Base-by-base conservation (phyloP, 23 tunicate species). In the Halocynthia roretzi region DNA sequence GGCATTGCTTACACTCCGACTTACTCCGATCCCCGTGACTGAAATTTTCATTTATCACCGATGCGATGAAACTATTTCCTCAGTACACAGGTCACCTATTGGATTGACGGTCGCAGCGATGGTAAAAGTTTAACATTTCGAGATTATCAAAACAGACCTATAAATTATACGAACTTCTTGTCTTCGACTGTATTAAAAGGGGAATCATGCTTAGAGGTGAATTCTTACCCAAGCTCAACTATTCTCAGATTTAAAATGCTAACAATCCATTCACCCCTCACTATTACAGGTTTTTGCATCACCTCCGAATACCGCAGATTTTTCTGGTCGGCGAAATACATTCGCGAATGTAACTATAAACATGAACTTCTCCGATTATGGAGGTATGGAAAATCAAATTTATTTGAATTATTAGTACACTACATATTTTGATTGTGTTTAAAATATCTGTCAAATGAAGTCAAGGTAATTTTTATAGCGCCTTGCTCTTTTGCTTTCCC, bases 71-170 rank as follows among this genome's bases (percentile, higher is more conserved):
- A 15, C 63, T n/a, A 58, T 48, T 20, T 65, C 31, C 5, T 40
- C 6, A 15, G 19, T 48, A 15, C 70, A 65, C 56, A 8, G 17
- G 10, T 74, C 21, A 54, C 64, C 31, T 74, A 54, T 44, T 74
- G 78, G 78, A 74, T 74, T 10, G 78, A 74, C 31, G 78, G 78
- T 12, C 56, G 18, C 78, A 74, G 78, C 4, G 64, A 56, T 19
- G 78, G 50, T 0, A 54, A 54, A 10, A 14, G 64, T 8, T 50
- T 22, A 8, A 44, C 15, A 21, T 74, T 74, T 56, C 19, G 5
- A 44, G 78, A 74, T 48, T 54, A 48, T 10, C n/a, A 54, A 8
- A 10, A 22, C 17, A 53, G 31, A 21, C 63, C 56, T 54, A 15
- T 74, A 8, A 54, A 52, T 8, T 74, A 74, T n/a, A 74, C 78